phyloP scores from a whole-genome alignment of 2,797 vertebrate genomes.

The Channa striata region DNA sequence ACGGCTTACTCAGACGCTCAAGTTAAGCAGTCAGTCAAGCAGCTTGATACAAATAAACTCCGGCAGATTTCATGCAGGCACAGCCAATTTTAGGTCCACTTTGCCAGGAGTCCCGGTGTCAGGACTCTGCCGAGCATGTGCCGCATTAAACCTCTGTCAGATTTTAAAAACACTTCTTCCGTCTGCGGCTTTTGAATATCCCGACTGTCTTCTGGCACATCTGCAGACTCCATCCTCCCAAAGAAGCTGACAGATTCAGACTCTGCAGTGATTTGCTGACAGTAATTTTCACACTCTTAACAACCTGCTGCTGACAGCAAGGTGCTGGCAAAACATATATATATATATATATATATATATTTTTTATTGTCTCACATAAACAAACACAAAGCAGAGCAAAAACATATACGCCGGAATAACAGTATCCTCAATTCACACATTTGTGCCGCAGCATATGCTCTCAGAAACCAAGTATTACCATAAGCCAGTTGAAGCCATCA shows the following conservation, averaged over 20 bases:
- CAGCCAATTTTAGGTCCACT: conserved; percentile 12
- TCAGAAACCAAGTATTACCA: neutral
- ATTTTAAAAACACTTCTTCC: conserved; percentile 19
- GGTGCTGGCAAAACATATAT: conserved; percentile 28
- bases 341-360: too few species aligned
- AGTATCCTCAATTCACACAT: neutral
- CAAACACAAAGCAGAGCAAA: conserved; percentile 24
- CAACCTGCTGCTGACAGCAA: conserved; percentile 48
- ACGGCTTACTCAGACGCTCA: conserved; percentile 40
- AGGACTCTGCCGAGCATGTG: conserved; percentile 42
- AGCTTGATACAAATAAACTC: conserved; percentile 46
- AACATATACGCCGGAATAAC: conserved; percentile 3
- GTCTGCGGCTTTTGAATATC: conserved; percentile 42
- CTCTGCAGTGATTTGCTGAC: conserved; percentile 52
- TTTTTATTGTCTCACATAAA: conserved; percentile 37
- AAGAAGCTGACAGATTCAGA: conserved; percentile 32
- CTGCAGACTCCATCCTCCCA: conserved; percentile 30
- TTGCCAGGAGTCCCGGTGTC: conserved; percentile 24
- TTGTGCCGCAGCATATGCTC: conserved; percentile 8
- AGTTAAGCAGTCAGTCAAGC: conserved; percentile 52
- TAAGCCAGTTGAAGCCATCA: neutral
- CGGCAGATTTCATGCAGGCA: conserved; percentile 24
- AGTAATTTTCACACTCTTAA: conserved; percentile 53
- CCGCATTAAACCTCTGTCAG: conserved; percentile 33
- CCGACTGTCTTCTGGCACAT: conserved; percentile 23